phyloP scores from a whole-genome alignment of 1,140 invertebrate species.

The Stratiolaelaps scimitus region DNA sequence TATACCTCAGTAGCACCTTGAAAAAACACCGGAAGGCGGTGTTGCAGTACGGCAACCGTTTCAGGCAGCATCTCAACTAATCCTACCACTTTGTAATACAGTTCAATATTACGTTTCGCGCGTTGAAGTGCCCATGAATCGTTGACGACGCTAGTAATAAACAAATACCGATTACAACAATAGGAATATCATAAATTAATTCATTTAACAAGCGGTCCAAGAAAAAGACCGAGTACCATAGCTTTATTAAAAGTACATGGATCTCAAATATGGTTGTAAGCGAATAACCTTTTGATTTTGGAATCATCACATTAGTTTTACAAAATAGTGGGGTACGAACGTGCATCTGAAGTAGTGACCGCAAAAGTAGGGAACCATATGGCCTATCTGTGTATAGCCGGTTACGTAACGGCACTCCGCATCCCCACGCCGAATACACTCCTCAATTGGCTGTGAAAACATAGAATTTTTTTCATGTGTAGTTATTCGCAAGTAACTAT shows the following conservation, averaged over 20 bases:
- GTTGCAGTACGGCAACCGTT: conserved; percentile 38
- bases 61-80: conserved; percentile 39
- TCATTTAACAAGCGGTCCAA: background rate
- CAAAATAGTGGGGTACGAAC: conserved; percentile 41
- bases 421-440: conserved; percentile 13
- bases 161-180: conserved; percentile 26
- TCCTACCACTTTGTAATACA: conserved; percentile 39
- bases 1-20: conserved; percentile 47
- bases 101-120: conserved; percentile 39
- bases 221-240: background rate
- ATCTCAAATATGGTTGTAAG: too few species aligned
- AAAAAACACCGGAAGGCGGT: conserved; percentile 49
- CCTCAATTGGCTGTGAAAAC: conserved; percentile 5
- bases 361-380: conserved; percentile 50
- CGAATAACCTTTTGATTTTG: too few species aligned
- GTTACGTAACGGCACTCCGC: conserved; percentile 18
- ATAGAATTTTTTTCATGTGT: background rate
- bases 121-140: conserved; percentile 36
- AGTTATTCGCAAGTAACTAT: too few species aligned
- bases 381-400: conserved; percentile 3
- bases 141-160: conserved; percentile 38
- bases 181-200: conserved; percentile 30
- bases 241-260: background rate
- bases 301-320: too few species aligned
- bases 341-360: conserved; percentile 51